Conservation (phyloP, 2,797 vertebrate species). For the Xiphophorus birchmanni region DNA sequence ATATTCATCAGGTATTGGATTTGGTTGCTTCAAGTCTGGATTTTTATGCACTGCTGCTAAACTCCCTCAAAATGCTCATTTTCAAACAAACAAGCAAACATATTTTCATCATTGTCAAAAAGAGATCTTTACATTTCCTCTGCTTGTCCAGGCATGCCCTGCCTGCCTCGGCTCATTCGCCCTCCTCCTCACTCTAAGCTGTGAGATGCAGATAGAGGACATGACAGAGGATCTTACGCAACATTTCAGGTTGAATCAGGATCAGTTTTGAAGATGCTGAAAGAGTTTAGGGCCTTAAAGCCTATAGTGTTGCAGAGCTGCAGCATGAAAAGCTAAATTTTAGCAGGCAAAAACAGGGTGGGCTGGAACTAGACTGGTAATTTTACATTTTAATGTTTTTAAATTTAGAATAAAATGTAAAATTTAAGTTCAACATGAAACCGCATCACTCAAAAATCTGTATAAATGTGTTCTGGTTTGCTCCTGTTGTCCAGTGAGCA, state of each 20-base stretch:
- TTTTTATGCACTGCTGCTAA: background rate
- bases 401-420: background rate
- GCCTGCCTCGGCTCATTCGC: background rate
- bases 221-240: conserved; percentile 13
- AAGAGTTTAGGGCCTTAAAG: background rate
- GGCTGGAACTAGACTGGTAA: background rate
- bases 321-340: background rate
- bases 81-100: background rate
- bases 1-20: background rate
- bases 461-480: background rate
- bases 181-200: background rate
- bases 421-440: background rate
- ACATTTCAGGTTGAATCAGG: background rate
- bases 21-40: background rate
- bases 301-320: background rate
- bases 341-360: background rate
- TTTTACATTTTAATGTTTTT: background rate
- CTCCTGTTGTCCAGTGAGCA: background rate
- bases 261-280: background rate
- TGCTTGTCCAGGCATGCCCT: background rate
- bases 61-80: background rate
- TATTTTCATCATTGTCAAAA: background rate
- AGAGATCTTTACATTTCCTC: background rate
- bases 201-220: background rate
- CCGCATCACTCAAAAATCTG: too few species aligned